Evolutionary conservation across 1,140 invertebrate species (phyloP).

Genomic region (Drosophila nannoptera): DNA sequence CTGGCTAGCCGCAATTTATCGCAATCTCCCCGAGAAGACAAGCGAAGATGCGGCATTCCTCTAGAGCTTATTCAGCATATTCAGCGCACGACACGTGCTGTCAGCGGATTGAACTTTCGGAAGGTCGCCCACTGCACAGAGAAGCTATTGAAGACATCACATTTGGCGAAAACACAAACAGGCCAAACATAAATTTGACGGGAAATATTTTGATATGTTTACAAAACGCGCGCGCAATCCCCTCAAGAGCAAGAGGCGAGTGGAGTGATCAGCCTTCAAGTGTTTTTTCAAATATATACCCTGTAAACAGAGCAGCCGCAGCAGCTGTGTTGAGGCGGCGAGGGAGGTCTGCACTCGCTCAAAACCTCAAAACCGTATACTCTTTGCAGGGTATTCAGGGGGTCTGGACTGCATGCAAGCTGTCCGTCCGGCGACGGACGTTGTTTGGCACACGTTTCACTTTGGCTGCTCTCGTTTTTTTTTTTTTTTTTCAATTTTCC

Average conservation of each 20-base stretch:
- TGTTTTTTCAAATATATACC: conserved; percentile 2
- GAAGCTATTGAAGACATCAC: not conserved
- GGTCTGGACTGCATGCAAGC: not conserved
- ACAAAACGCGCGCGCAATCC: conserved; percentile 9
- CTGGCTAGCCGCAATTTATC: conserved; percentile 52
- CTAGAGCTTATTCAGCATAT: conserved; percentile 19
- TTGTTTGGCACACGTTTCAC: conserved; percentile 41
- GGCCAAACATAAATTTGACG: conserved; percentile 26
- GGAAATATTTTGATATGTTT: conserved; percentile 37
- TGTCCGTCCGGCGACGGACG: conserved; percentile 4
- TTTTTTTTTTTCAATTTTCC: conserved; percentile 11
- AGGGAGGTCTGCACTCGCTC: no score
- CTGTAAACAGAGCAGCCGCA: not conserved
- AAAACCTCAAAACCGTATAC: no score
- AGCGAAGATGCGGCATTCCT: conserved; percentile 15
- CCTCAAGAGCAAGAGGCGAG: conserved; percentile 12
- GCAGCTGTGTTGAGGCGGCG: no score
- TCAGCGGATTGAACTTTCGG: conserved; percentile 44
- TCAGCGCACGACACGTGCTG: conserved; percentile 9
- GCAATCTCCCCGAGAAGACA: conserved; percentile 15
- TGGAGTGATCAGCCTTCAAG: conserved; percentile 26
- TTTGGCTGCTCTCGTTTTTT: no score
- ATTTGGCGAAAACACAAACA: not conserved
- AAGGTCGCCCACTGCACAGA: conserved; percentile 34
- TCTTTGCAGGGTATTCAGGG: not conserved